Base-by-base conservation (phyloP, 37 sponge, comb jelly and placozoan species). In the Geodia barretti region DNA sequence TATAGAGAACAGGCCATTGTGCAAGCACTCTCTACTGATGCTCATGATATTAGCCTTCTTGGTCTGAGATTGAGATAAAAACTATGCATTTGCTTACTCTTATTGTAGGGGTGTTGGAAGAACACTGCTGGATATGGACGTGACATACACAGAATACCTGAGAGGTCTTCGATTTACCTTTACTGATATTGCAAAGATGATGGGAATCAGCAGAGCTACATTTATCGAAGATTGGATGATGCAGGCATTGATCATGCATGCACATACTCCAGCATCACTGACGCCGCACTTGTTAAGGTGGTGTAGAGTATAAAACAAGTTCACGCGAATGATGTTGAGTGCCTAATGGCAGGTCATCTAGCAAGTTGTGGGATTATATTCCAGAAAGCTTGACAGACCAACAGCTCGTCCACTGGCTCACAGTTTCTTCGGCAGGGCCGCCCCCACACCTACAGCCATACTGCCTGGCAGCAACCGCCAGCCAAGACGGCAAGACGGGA, bases 251-350 rank as follows among this genome's bases (percentile, higher is more conserved):
- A 14, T 14, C 14, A 47, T 14, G 7, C 11, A 7, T 47, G 54
- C 14, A 14, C 54, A 17, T 47, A 47, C 14, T 17, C 54, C 7
- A 14, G 14, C 14, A 47, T 47, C 7, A 17, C 11, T 47, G 38
- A 40, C 24, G 74, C 32, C 43, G 21, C 2, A 7, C 64, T 82
- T 3, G 83, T 78, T 29, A 14, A 3, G 7, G 63, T 11, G 14
- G 39, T 82, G 4, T 17, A 2, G 21, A 21, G n/a, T 2, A 73
- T 70, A 4, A 70, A 70, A 36, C 32, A 78, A 58, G 23, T 4
- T 4, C 67, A 70, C 40, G 75, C 83, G 19, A 58, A 82, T 60
- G 62, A 61, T 77, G 83, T 74, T 9, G 75, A 72, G 24, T 1
- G 24, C 14, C 30, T 73, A 39, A 29, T 82, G 42, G 3, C n/a